Percentiles rank a stretch among this genome's conserved stretches.
phyloP scores from a whole-genome alignment of 2,113 vertebrate genomes.

The Proteles cristata region DNA sequence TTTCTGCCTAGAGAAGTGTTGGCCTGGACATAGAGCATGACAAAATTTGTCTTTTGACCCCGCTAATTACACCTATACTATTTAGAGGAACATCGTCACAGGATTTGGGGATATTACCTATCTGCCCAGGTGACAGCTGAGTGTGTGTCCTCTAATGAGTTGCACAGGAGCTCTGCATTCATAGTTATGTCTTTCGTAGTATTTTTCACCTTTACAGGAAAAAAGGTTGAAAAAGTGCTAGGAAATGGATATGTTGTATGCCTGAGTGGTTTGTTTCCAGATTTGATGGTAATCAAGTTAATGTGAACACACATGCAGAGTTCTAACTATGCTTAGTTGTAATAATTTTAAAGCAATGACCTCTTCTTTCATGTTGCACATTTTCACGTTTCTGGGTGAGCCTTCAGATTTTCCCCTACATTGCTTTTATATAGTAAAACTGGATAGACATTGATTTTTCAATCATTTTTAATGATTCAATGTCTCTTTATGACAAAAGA shows the following conservation, averaged over 20 bases:
- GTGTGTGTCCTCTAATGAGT: background rate
- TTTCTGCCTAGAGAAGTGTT: background rate
- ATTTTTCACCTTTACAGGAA: background rate
- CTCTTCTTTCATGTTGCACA: background rate
- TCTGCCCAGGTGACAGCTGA: background rate
- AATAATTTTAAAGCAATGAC: constrained; percentile 35
- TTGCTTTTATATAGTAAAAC: background rate
- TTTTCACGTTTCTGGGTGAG: background rate
- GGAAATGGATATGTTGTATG: background rate
- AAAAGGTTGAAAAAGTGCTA: background rate
- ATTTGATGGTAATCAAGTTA: background rate
- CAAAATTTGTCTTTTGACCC: background rate
- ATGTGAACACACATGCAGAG: background rate
- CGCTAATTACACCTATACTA: background rate
- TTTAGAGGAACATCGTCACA: background rate
- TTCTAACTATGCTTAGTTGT: background rate
- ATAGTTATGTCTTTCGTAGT: background rate
- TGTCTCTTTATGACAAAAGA: background rate
- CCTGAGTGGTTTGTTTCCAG: background rate
- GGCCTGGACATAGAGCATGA: background rate
- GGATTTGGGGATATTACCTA: background rate
- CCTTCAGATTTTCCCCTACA: background rate
- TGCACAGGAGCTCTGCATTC: background rate
- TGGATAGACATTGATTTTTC: background rate
- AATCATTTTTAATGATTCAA: background rate